Conservation (phyloP, 1,140 invertebrate genomes). For the Conus betulinus region DNA sequence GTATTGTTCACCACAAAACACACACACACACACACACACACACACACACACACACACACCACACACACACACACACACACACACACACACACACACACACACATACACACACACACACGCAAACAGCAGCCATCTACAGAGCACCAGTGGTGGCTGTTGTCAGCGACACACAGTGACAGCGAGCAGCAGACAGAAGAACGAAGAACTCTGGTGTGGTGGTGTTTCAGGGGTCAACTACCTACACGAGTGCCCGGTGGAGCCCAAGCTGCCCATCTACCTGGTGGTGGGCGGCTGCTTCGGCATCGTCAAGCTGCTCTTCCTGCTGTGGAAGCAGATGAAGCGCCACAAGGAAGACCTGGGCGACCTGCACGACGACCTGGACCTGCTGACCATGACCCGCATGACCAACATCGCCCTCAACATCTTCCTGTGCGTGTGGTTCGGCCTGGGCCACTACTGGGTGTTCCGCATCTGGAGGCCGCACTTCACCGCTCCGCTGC, state of each 20-base stretch:
- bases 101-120: too few species aligned
- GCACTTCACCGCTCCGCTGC: constrained; percentile 78
- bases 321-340: constrained; percentile 56
- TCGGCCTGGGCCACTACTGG: constrained; percentile 82
- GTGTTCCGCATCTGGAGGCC: constrained; percentile 61
- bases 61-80: too few species aligned
- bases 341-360: constrained; percentile 50
- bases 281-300: constrained; percentile 69
- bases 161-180: too few species aligned
- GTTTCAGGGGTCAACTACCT: constrained; percentile 68
- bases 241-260: constrained; percentile 66
- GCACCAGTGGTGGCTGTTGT: too few species aligned
- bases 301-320: constrained; percentile 57
- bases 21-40: too few species aligned
- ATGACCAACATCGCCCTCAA: constrained; percentile 71
- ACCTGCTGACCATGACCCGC: constrained; percentile 50
- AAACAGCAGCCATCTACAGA: too few species aligned
- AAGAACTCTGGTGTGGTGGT: neutral
- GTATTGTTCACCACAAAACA: too few species aligned
- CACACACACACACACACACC: too few species aligned
- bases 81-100: too few species aligned
- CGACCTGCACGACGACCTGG: constrained; percentile 54
- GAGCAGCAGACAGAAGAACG: too few species aligned
- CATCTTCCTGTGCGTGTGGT: constrained; percentile 77
- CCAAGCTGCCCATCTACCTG: constrained; percentile 67